Percentiles rank a stretch among this genome's conserved stretches.
phyloP scores from a whole-genome alignment of 2,113 vertebrate species.

The Pantherophis guttatus region DNA sequence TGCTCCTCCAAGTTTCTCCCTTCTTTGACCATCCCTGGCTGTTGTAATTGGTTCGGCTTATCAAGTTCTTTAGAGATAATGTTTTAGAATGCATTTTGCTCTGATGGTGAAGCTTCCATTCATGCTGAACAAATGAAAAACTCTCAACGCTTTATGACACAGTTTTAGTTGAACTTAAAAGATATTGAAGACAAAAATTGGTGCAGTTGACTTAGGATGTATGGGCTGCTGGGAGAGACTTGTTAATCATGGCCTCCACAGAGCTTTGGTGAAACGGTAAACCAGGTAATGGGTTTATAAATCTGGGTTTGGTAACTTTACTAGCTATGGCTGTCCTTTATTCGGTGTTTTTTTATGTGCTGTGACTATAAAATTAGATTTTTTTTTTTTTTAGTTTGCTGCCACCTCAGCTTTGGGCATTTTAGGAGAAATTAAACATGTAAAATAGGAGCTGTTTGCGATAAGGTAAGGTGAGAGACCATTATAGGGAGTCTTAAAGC shows the following conservation, averaged over 20 bases:
- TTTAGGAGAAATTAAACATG: background rate
- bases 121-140: background rate
- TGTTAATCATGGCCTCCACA: background rate
- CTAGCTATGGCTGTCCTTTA: background rate
- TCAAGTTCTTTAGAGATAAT: background rate
- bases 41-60: background rate
- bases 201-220: background rate
- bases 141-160: background rate
- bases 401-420: background rate
- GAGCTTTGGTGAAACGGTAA: background rate
- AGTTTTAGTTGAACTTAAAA: background rate
- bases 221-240: background rate
- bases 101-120: background rate
- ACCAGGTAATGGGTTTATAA: background rate
- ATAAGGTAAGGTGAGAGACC: background rate
- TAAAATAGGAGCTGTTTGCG: background rate
- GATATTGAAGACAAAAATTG: background rate
- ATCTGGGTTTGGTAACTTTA: background rate
- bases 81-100: background rate
- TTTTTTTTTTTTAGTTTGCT: background rate
- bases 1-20: background rate
- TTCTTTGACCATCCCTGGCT: background rate
- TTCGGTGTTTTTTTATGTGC: background rate
- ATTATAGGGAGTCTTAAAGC: background rate
- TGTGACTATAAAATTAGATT: background rate